Conservation (phyloP, 2,113 vertebrate species). For the Hippocampus abdominalis region DNA sequence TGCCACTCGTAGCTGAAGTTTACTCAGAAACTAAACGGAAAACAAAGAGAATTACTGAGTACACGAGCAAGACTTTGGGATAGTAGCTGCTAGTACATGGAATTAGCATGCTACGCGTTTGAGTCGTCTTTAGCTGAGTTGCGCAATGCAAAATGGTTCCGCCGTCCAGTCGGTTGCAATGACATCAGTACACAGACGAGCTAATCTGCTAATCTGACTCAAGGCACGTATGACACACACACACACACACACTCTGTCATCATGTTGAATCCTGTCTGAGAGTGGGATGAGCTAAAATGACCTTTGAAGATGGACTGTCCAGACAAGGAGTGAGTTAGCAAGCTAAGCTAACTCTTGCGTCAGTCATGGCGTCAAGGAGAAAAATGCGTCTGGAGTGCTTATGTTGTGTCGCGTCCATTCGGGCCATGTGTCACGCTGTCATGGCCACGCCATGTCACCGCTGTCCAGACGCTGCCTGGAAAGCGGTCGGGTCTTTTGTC, state of each 20-base stretch:
- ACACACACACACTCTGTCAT: conserved; percentile 33
- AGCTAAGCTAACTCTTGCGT: neutral
- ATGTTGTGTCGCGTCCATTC: neutral
- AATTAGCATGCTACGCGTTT: too few species aligned
- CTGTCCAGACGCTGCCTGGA: neutral
- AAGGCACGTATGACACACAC: conserved; percentile 25
- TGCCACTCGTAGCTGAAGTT: too few species aligned
- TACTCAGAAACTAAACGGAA: too few species aligned
- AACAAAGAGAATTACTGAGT: too few species aligned
- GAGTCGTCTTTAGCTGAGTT: neutral
- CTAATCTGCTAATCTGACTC: conserved; percentile 58
- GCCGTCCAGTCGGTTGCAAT: conserved; percentile 41
- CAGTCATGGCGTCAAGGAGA: neutral
- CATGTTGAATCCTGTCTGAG: conserved; percentile 42
- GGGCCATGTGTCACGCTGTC: too few species aligned
- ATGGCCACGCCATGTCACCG: neutral
- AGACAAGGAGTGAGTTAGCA: neutral
- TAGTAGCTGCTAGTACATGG: too few species aligned
- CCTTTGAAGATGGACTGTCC: conserved; percentile 6
- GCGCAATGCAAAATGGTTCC: neutral
- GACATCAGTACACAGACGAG: conserved; percentile 34
- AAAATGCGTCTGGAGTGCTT: neutral
- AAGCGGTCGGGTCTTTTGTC: conserved; percentile 2
- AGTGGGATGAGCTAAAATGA: conserved; percentile 41
- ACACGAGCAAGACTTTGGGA: too few species aligned